These are phyloP conservation scores for Drosophila ochracea DNA, from an alignment of 2,888 invertebrate species.

Conservation along the genomic window DNA sequence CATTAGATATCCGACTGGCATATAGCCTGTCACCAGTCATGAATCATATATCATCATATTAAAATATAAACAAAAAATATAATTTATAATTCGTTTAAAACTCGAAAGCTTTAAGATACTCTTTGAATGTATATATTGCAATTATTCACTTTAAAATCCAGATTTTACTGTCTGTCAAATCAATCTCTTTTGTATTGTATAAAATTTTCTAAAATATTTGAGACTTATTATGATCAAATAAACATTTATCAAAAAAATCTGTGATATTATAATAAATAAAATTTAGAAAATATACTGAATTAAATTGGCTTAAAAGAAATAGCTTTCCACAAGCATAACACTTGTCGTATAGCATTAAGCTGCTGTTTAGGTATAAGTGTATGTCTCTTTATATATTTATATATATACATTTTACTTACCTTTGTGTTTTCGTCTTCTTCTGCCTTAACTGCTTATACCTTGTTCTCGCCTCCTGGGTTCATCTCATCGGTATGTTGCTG, in stretches of 20 bases:
- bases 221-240: background rate
- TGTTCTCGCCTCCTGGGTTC: constrained; percentile 10
- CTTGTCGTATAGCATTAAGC: constrained; percentile 15
- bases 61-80: too few relatives aligned
- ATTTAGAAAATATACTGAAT: background rate
- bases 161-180: background rate
- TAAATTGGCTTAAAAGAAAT: background rate
- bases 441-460: constrained; percentile 57
- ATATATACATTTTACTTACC: constrained; percentile 13
- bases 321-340: background rate
- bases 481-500: background rate
- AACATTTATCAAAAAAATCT: background rate
- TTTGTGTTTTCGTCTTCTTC: constrained; percentile 59
- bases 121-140: background rate
- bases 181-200: background rate
- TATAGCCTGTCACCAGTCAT: too few relatives aligned
- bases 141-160: background rate
- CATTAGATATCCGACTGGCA: background rate
- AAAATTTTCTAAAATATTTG: background rate
- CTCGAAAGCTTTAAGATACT: background rate
- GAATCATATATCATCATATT: background rate
- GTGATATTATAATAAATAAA: background rate
- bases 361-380: background rate
- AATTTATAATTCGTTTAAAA: background rate
- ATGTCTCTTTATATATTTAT: constrained; percentile 7